phyloP scores from a whole-genome alignment of 1,140 invertebrate species.

The Drosophila novamexicana region DNA sequence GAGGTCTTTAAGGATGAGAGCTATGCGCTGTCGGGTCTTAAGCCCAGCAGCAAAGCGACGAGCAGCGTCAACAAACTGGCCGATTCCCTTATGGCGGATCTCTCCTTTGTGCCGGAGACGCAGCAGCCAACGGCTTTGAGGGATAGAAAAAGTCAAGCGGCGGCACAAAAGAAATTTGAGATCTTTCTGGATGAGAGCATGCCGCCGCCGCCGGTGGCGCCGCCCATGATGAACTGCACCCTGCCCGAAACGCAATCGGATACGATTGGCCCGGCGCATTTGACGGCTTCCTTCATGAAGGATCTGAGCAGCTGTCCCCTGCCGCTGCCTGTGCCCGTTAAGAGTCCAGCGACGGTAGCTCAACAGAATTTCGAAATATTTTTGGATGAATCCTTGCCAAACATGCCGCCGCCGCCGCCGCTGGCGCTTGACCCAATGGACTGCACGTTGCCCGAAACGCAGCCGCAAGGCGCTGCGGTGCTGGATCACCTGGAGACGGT shows the following conservation, averaged over 20 bases:
- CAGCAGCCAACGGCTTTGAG: slow-evolving; percentile 3
- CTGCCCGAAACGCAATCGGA: slow-evolving; percentile 41
- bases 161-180: slow-evolving; percentile 43
- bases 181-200: slow-evolving; percentile 64
- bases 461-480: background rate
- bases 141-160: background rate
- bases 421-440: slow-evolving; percentile 2
- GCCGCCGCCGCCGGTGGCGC: slow-evolving; percentile 18
- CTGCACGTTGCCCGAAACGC: slow-evolving; percentile 43
- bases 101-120: slow-evolving; percentile 72
- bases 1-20: slow-evolving; percentile 36
- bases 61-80: slow-evolving; percentile 20
- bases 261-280: slow-evolving; percentile 22
- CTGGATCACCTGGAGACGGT: slow-evolving; percentile 16
- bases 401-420: background rate
- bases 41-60: background rate
- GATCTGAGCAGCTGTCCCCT: slow-evolving; percentile 38
- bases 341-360: background rate
- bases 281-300: slow-evolving; percentile 47
- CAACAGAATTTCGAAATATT: slow-evolving; percentile 53
- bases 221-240: slow-evolving; percentile 37
- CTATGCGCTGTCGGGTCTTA: background rate
- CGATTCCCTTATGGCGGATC: slow-evolving; percentile 66
- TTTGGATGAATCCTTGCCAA: slow-evolving; percentile 51
- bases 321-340: background rate